Conservation (phyloP, 2,888 invertebrate genomes). For the Salticus scenicus region DNA sequence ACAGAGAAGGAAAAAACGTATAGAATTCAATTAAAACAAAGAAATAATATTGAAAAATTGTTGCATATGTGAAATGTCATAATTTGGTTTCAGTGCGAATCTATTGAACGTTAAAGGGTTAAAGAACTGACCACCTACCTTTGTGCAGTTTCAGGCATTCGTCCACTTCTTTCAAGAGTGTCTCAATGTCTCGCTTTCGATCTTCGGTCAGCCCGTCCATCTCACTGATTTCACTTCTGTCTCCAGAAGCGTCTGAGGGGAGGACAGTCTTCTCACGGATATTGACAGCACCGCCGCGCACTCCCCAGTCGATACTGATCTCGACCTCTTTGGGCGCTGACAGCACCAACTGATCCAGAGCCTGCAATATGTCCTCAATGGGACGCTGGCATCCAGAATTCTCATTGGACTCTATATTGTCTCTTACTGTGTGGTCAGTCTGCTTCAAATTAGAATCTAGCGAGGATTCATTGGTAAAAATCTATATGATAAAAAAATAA, state of each 20-base stretch:
- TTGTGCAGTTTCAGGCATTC: conserved; percentile 30
- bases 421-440: background rate
- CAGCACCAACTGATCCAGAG: conserved; percentile 51
- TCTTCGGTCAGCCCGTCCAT: conserved; percentile 45
- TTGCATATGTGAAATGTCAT: no score
- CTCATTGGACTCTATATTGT: background rate
- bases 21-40: no score
- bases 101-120: no score
- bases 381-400: conserved; percentile 25
- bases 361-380: conserved; percentile 57
- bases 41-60: no score
- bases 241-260: conserved; percentile 46
- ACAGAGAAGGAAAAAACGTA: no score
- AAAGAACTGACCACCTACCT: background rate
- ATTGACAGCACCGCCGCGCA: conserved; percentile 40
- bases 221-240: conserved; percentile 46
- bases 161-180: conserved; percentile 53
- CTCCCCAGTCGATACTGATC: conserved; percentile 59
- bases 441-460: background rate
- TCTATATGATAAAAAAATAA: no score
- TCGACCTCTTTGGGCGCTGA: conserved; percentile 47
- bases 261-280: conserved; percentile 48
- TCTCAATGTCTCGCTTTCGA: conserved; percentile 32
- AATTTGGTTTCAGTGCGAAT: no score
- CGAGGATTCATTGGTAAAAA: no score